Base-by-base conservation (phyloP, 2,888 invertebrate genomes). In the Rugalucina vietnamica region DNA sequence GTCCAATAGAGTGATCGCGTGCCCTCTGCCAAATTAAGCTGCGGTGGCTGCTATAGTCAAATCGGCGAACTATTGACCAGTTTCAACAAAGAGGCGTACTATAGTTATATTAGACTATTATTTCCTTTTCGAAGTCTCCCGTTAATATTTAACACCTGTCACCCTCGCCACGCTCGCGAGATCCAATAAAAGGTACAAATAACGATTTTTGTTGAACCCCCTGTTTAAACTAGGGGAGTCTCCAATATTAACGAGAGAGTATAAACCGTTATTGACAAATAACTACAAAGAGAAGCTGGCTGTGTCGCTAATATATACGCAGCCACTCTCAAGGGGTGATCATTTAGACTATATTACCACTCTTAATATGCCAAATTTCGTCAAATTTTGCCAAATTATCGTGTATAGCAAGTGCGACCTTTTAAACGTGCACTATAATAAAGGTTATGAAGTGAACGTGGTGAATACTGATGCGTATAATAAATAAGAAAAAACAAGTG, bases 111-210 rank as follows among this genome's bases (percentile, higher is more conserved):
- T 65, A 65, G 34, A 32, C 65, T 34, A 32, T 65, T 34, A 34
- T 65, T 34, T 65, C 34, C 65, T 21, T 34, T 34, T 32, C 65
- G 1, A 32, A 34, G 32, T 65, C 34, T 65, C 65, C 65, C 65
- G 65, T 65, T 65, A 49, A 54, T 54, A 43, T 75, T 60, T 71
- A 75, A 71, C 84, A 84, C 84, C 84, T 84, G 84, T 84, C 79
- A 60, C 71, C 8, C 1, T 65, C 8, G 65, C 54, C 77, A 50
- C 18, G 70, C 70, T 82, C 74, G 49, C 78, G 18, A 32, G 36
- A 79, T 73, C 70, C 73, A 73, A 71, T 77, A 74, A 80, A n/a
- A 80, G 77, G 84, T 65, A 65, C 60, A 60, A 65, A 34, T 65
- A 65, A 65, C 21, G 65, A 65, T 65, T 65, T 65, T 54, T n/a